Evolutionary conservation across 2,888 invertebrate genomes (phyloP).

Genomic region (Cataglyphis altisquamis): DNA sequence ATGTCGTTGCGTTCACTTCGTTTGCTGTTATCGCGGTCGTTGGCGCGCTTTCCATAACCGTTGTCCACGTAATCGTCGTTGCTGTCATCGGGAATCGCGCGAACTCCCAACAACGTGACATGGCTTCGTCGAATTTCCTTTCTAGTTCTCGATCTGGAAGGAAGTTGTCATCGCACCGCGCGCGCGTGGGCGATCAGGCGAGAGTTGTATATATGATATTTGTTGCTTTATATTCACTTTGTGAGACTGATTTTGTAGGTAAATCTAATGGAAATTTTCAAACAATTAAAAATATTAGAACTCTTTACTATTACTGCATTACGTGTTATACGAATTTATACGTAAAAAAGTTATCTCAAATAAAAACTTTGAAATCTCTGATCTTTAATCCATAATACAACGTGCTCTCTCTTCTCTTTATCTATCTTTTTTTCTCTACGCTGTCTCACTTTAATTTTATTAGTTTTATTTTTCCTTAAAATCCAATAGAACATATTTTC

Average conservation of each 20-base stretch:
- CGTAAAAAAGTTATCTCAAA: not conserved
- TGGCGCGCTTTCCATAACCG: slow-evolving; percentile 22
- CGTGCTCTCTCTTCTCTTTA: no score
- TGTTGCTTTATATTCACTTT: not conserved
- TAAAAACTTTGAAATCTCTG: not conserved
- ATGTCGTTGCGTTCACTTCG: slow-evolving; percentile 58
- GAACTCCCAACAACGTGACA: slow-evolving; percentile 62
- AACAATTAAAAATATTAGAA: not conserved
- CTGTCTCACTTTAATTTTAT: not conserved
- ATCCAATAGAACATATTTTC: not conserved
- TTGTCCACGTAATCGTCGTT: slow-evolving; percentile 49
- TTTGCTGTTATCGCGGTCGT: slow-evolving; percentile 51
- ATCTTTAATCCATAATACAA: not conserved
- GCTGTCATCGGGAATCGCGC: slow-evolving; percentile 52
- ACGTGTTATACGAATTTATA: not conserved
- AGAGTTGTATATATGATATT: slow-evolving; percentile 11
- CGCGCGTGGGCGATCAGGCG: not conserved
- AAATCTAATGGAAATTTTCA: not conserved
- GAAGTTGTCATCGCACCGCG: slow-evolving; percentile 38
- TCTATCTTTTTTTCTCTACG: no score
- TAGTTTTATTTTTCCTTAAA: not conserved
- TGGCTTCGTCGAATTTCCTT: slow-evolving; percentile 61
- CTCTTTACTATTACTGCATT: not conserved
- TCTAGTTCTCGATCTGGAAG: slow-evolving; percentile 64
- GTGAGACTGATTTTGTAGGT: not conserved